phyloP scores from a whole-genome alignment of 2,797 vertebrate species.

The Dendrocincla fuliginosa region DNA sequence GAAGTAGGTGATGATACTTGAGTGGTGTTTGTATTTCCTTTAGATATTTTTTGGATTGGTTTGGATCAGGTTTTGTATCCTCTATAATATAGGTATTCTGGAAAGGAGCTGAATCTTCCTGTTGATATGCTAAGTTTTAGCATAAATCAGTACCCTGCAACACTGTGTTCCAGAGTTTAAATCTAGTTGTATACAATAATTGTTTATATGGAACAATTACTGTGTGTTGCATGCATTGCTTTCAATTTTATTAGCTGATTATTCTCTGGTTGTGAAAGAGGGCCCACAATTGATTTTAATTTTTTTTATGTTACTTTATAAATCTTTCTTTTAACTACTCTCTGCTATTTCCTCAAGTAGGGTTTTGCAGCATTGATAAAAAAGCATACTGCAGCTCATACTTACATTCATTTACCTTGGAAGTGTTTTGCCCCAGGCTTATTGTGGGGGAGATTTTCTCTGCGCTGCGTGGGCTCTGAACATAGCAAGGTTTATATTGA shows the following conservation, averaged over 20 bases:
- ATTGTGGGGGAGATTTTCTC: constrained; percentile 22
- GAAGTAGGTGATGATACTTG: background rate
- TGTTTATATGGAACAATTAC: background rate
- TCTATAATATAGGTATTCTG: background rate
- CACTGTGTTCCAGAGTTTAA: background rate
- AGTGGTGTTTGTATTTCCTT: background rate
- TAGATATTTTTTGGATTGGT: background rate
- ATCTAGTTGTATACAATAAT: background rate
- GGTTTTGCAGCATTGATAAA: background rate
- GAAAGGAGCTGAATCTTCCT: background rate
- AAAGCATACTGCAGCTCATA: background rate
- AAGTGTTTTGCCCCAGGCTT: constrained; percentile 14
- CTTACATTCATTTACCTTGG: constrained; percentile 9
- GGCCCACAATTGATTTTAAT: background rate
- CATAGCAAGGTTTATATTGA: constrained; percentile 51
- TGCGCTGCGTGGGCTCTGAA: constrained; percentile 27
- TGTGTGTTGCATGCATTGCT: background rate
- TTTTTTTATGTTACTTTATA: background rate
- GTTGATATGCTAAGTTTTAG: background rate
- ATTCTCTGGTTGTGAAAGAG: background rate
- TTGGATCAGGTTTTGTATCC: background rate
- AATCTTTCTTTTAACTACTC: background rate
- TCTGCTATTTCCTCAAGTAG: background rate
- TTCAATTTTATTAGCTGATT: background rate
- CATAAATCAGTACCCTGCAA: background rate